Evolutionary conservation across 2,797 vertebrate species (phyloP), one percentile per base, ranked within the genome.

Genomic region (Rhincodon typus): DNA sequence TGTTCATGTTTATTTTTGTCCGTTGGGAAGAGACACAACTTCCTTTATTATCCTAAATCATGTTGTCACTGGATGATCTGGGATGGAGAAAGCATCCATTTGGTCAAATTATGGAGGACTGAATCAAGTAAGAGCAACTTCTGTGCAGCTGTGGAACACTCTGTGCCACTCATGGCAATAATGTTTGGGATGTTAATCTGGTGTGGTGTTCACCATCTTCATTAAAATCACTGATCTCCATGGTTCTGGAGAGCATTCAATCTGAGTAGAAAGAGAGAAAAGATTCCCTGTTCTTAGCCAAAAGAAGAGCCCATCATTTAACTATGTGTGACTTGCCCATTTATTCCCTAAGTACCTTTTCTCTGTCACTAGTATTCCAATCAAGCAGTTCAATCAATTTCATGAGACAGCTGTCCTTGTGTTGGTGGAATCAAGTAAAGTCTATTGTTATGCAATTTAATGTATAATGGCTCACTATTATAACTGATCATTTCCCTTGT

Each of bases 1-100:
- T 94, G 67, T 70, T 94, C 67, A 72, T 50, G 66, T 38, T 94
- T 74, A 94, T 94, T 94, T 94, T 50, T 94, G 67, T 30, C 38
- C 67, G 34, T 50, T 12, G n/a, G 10, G 91, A 69, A 70, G n/a
- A 42, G 38, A 42, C 66, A 62, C 66, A 42, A 25, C 57, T 91
- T 6, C 34, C 57, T 91, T 62, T n/a, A n/a, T 53, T 46, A 46
- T 46, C 23, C 21, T n/a, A 91, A 91, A 66, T 91, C 57, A 19
- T 66, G 62, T 66, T 66, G 34, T n/a, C 53, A 34, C 53, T 90
- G 13, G 27, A 4, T 90, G 57, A 90, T 15, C 27, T 57, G 66
- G 88, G 88, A 66, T 91, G 30, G 57, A 34, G 53, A 66, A 62
- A n/a, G 34, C 53, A 91, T 66, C 19, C 34, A 34, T 66, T 90